Conservation (phyloP, 2,888 invertebrate genomes). For the Drosophila tripunctata region DNA sequence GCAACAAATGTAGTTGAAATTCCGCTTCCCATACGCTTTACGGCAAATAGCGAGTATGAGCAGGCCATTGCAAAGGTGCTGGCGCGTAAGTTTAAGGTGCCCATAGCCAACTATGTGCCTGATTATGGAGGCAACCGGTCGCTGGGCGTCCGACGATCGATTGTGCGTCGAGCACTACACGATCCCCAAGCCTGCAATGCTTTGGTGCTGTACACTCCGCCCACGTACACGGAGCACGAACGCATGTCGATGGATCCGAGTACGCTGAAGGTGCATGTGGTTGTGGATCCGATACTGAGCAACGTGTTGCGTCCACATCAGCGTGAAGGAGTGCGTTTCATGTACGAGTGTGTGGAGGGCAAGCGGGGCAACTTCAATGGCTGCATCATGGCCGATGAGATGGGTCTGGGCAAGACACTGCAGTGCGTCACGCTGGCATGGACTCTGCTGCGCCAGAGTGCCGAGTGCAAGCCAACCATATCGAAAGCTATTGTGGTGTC, state of each 20-base stretch:
- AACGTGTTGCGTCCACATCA: conserved; percentile 98
- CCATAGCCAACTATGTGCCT: conserved; percentile 94
- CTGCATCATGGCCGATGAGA: conserved; percentile 99
- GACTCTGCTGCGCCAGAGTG: conserved; percentile 96
- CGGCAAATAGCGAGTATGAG: conserved; percentile 87
- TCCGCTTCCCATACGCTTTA: conserved; percentile 55
- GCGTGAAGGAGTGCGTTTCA: conserved; percentile 98
- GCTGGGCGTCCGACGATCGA: conserved; percentile 89
- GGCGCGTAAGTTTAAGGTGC: conserved; percentile 95
- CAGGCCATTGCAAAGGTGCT: conserved; percentile 92
- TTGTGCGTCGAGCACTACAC: conserved; percentile 89
- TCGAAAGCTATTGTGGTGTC: conserved; percentile 97
- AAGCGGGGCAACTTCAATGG: conserved; percentile 93
- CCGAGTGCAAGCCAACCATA: conserved; percentile 94
- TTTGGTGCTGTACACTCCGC: conserved; percentile 93
- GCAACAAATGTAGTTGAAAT: conserved; percentile 31
- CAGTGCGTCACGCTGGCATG: conserved; percentile 98
- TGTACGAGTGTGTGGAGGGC: conserved; percentile 99
- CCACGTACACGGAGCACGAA: conserved; percentile 93
- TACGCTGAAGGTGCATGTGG: conserved; percentile 93
- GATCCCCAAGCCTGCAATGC: conserved; percentile 97
- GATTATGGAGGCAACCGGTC: conserved; percentile 89
- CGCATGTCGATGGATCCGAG: conserved; percentile 90
- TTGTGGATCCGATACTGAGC: conserved; percentile 96
- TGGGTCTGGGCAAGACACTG: conserved; percentile 98